Evolutionary conservation across 2,113 vertebrate species (phyloP), one percentile per base, ranked within the genome.

Genomic region (Lophotis ruficrista): DNA sequence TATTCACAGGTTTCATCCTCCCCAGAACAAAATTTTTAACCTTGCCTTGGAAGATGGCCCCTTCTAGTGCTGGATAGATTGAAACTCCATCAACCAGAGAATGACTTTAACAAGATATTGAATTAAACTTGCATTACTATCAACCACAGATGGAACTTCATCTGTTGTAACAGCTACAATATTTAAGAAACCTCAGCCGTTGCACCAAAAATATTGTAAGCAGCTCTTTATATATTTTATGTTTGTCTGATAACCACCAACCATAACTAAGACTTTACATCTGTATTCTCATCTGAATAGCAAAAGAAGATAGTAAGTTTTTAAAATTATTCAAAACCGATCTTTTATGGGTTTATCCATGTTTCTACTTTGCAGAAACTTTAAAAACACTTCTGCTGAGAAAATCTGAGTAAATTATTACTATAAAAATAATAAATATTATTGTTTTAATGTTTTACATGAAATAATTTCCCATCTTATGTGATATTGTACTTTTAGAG

Each of bases 131-230:
- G 10, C 27, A 48, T 92, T 79, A 37, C 77, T 75, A 94, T 72
- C 51, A 94, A 79, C 80, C 25, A 92, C 90, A 94, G 61, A 94
- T 90, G 79, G 86, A 93, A 81, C 72, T 89, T 96, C 86, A 94
- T 93, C 90, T 97, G 88, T 94, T 93, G 27, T 89, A 93, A 87
- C 76, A 90, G 47, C 83, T 73, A 94, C 79, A 94, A 64, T 92
- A 81, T 96, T 96, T 90, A 69, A 83, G 92, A 86, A 86, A 60
- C 18, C 31, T 90, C 64, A 92, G 15, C 21, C 57, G 60, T 71
- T 82, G 27, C 64, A 91, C 57, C 69, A 89, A 87, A 96, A 96
- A 94, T 94, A 95, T 96, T 89, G n/a, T 92, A 81, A 76, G 48
- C 33, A 90, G 72, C 4, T 54, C 78, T 83, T 88, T 41, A 75